Base-by-base conservation (phyloP, 2,888 invertebrate genomes). In the Cryptophagus acutangulus region DNA sequence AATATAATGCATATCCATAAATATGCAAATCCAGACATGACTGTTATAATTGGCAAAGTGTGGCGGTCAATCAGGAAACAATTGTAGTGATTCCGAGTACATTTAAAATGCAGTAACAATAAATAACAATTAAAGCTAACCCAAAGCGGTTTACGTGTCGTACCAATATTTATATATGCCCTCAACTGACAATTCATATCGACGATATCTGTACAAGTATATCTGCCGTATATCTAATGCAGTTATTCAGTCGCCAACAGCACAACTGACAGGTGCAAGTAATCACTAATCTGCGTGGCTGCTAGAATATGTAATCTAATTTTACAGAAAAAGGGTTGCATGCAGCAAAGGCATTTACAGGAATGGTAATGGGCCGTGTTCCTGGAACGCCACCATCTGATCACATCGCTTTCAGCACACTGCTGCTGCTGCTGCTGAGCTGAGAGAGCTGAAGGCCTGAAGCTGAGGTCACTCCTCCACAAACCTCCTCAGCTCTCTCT, bases 311-410 rank as follows among this genome's bases (percentile, higher is more conserved):
- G 46, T 35, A 46, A 43, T 49, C 48, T 47, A 49, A 51, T 51
- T 47, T 43, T 43, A 35, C 41, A 43, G 45, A 50, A 51, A 48
- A 52, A 52, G 50, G 48, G 42, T 52, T 51, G 52, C 52, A 49
- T 52, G 52, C 35, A 38, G 17, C 37, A 30, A 25, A 43, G 38
- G 38, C 49, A 46, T 52, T 49, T 41, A n/a, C n/a, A 28, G 33
- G 43, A 46, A 49, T 49, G 46, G 43, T 49, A 53, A 53, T 53
- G 45, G 41, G 30, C 33, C 18, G 12, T 17, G 43, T 51, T 51
- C 48, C 33, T 16, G 29, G 51, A 51, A 51, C 12, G 37, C 33
- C 40, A 31, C 33, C 41, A 46, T 47, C 48, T 43, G 43, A 49
- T 49, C 46, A 17, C 24, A 20, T n/a, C n/a, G 24, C n/a, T n/a